Evolutionary conservation across 1,140 invertebrate species (phyloP).

Genomic region (Eufriesea mexicana): DNA sequence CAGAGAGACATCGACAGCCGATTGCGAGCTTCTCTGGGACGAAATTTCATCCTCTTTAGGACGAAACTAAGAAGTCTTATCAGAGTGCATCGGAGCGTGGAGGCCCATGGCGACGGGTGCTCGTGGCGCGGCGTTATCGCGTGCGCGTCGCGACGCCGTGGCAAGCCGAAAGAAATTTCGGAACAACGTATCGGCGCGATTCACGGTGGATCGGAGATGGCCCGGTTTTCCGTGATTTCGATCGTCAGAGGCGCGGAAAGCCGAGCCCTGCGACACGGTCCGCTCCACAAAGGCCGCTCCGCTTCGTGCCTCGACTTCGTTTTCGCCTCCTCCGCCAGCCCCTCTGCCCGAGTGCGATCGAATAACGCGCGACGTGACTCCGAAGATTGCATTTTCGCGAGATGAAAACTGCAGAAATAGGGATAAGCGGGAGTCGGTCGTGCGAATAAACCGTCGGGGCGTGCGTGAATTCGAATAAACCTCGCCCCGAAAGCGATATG

Average conservation of each 20-base stretch:
- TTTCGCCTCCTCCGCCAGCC: background rate
- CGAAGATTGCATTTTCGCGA: constrained; percentile 54
- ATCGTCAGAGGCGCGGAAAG: constrained; percentile 11
- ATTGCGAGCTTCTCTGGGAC: too few species aligned
- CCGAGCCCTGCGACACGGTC: constrained; percentile 26
- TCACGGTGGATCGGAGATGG: constrained; percentile 35
- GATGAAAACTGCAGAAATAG: constrained; percentile 54
- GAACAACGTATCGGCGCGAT: constrained; percentile 30
- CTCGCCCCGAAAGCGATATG: constrained; percentile 46
- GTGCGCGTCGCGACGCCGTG: background rate
- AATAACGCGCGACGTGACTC: constrained; percentile 54
- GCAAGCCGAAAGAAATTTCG: constrained; percentile 38
- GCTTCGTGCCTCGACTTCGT: constrained; percentile 50
- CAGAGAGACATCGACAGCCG: too few species aligned
- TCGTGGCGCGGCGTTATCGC: background rate
- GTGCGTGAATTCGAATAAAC: constrained; percentile 54
- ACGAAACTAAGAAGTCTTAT: background rate
- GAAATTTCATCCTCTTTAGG: too few species aligned
- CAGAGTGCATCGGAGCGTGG: background rate
- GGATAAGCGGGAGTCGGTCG: constrained; percentile 52
- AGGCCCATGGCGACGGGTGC: background rate
- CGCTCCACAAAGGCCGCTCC: constrained; percentile 37
- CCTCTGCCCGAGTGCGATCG: constrained; percentile 3
- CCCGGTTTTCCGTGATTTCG: constrained; percentile 37
- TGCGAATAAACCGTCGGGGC: constrained; percentile 54